Evolutionary conservation across 2,113 vertebrate genomes (phyloP), one percentile per base, ranked within the genome.

Genomic region (Cervus canadensis): DNA sequence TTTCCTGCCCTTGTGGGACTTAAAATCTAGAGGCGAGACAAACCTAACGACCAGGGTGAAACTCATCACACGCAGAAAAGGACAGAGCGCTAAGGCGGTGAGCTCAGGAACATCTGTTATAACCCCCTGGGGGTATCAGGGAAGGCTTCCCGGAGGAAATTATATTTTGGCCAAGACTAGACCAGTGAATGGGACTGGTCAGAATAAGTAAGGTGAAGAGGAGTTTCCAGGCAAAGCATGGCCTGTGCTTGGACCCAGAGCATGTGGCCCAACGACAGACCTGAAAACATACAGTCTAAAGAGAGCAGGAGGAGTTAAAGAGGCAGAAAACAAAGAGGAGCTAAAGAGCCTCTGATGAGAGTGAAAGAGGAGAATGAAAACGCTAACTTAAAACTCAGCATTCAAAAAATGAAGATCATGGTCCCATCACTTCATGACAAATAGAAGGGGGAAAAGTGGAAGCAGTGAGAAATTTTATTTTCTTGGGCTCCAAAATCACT

Each of bases 131-230:
- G 67, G 76, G 17, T 14, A 2, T 56, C 64, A 56, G 71, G 78
- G 67, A 78, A 67, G 87, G 52, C 76, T 83, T 87, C 74, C 91
- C 56, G 71, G 81, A 45, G 50, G 40, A 87, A 92, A 21, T 30
- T 60, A 4, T 5, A 16, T 54, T 93, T 94, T 43, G 94, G 89
- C 86, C 28, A 86, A 90, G 52, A 2, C 28, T 40, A 52, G 19
- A 64, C n/a, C 33, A 23, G 30, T 60, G n/a, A 78, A 54, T 25
- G 33, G 26, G 43, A 60, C 2, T 81, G 89, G 21, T 87, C 48
- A 56, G 56, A 84, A 74, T 28, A 60, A n/a, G 62, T 60, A 7
- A 45, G 25, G 33, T 40, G 19, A 28, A 36, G n/a, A 13, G 30
- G 54, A 5, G 13, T 40, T 62, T 71, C 76, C 57, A 56, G 15